Conservation (phyloP, 2,797 vertebrate genomes). For the Poecilia picta region DNA sequence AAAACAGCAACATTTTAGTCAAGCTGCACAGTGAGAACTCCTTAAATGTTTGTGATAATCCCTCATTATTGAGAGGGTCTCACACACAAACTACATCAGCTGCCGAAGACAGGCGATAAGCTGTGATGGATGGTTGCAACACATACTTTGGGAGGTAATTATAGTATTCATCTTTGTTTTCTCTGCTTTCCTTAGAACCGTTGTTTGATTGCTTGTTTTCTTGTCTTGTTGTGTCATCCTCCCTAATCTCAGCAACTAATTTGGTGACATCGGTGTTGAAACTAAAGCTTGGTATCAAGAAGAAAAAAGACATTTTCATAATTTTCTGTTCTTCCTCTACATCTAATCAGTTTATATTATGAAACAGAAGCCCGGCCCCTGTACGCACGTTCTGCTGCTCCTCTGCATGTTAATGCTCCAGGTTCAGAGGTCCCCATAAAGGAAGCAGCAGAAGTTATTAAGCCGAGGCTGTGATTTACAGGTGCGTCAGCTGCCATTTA, state of each 20-base stretch:
- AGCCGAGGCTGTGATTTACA: slow-evolving; percentile 51
- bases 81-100: background rate
- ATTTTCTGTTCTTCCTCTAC: slow-evolving; percentile 1
- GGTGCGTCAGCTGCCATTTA: slow-evolving; percentile 48
- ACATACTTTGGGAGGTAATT: slow-evolving; percentile 22
- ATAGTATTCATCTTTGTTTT: slow-evolving; percentile 14
- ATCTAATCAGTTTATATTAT: background rate
- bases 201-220: slow-evolving; percentile 8
- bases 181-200: slow-evolving; percentile 8
- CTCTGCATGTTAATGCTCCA: slow-evolving; percentile 38
- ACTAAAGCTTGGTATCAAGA: background rate
- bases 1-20: slow-evolving; percentile 13
- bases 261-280: background rate
- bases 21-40: background rate
- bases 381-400: slow-evolving; percentile 14
- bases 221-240: background rate
- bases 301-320: background rate
- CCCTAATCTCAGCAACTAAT: slow-evolving; percentile 7
- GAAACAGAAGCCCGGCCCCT: background rate
- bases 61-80: slow-evolving; percentile 6
- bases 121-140: slow-evolving; percentile 27
- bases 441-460: slow-evolving; percentile 39
- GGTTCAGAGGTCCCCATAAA: slow-evolving; percentile 42
- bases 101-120: slow-evolving; percentile 9
- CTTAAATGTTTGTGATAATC: slow-evolving; percentile 13